A percentile compares a stretch with the other conserved stretches of the same genome.
phyloP scores from a whole-genome alignment of 2,797 vertebrate species.

The Miichthys miiuy region DNA sequence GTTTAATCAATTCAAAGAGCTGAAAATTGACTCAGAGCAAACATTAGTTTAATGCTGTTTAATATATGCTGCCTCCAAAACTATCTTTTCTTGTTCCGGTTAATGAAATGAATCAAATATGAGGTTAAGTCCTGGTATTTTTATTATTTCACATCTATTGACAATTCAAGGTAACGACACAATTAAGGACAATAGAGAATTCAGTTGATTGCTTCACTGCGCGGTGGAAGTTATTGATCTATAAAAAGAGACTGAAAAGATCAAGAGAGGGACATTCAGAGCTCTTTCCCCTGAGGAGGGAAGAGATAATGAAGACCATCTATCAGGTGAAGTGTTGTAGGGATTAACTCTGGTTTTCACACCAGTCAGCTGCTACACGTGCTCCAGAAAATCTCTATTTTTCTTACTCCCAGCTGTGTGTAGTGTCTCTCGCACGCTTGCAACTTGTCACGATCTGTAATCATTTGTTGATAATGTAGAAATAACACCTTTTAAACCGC shows the following conservation, averaged over 20 bases:
- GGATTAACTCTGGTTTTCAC: slow-evolving; percentile 60
- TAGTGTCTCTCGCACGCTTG: background rate
- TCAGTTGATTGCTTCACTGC: slow-evolving; percentile 62
- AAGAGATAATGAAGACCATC: slow-evolving; percentile 80
- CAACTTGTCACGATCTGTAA: slow-evolving; percentile 41
- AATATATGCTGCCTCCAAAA: slow-evolving; percentile 28
- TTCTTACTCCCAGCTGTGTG: background rate
- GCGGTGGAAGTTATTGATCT: slow-evolving; percentile 70
- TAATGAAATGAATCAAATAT: slow-evolving; percentile 38
- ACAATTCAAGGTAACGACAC: slow-evolving; percentile 40
- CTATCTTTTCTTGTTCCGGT: slow-evolving; percentile 15
- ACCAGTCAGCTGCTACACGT: slow-evolving; percentile 39
- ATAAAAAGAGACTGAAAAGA: slow-evolving; percentile 68
- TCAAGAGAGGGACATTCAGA: slow-evolving; percentile 54
- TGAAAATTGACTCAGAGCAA: slow-evolving; percentile 50
- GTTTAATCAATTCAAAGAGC: slow-evolving; percentile 54
- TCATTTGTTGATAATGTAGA: slow-evolving; percentile 44
- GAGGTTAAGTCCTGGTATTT: slow-evolving; percentile 25
- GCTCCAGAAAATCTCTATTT: slow-evolving; percentile 3
- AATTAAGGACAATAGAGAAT: slow-evolving; percentile 59
- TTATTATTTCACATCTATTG: slow-evolving; percentile 34
- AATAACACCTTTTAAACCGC: slow-evolving; percentile 25
- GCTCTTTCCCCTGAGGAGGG: slow-evolving; percentile 62
- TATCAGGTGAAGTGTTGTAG: slow-evolving; percentile 69
- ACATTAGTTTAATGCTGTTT: slow-evolving; percentile 56